Evolutionary conservation across 2,888 invertebrate genomes (phyloP).

Genomic region (Mesopsocus fuscifrons): DNA sequence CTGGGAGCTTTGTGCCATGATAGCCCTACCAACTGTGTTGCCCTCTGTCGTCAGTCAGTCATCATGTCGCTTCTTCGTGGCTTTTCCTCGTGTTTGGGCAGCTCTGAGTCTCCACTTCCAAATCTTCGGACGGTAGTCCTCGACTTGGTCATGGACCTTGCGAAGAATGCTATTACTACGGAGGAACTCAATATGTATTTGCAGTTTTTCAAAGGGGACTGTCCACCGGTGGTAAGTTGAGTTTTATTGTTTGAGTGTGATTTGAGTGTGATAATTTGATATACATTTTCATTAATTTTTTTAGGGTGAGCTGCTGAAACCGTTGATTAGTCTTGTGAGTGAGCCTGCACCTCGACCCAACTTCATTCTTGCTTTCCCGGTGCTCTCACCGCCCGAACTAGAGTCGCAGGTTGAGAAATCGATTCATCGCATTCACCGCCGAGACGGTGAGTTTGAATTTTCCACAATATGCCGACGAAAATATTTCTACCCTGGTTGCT

Average conservation of each 20-base stretch:
- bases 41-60: constrained; percentile 25
- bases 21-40: constrained; percentile 25
- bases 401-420: background rate
- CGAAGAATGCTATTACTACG: constrained; percentile 31
- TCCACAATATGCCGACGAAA: no score
- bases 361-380: constrained; percentile 34
- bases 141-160: constrained; percentile 37
- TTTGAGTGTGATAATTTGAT: background rate
- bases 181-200: constrained; percentile 36
- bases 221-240: constrained; percentile 32
- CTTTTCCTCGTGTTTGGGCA: constrained; percentile 22
- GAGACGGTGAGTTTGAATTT: background rate
- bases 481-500: no score
- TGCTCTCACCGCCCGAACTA: constrained; percentile 10
- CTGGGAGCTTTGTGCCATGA: constrained; percentile 25
- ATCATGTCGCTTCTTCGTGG: constrained; percentile 25
- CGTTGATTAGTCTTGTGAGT: constrained; percentile 30
- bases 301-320: constrained; percentile 28
- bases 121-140: constrained; percentile 45
- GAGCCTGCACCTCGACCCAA: constrained; percentile 33
- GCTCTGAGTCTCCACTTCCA: constrained; percentile 20
- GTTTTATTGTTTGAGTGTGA: constrained; percentile 3
- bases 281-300: constrained; percentile 9
- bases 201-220: constrained; percentile 33
- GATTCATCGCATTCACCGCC: constrained; percentile 9